Evolutionary conservation across 1,140 invertebrate species (phyloP).

Genomic region (Saccostrea cuccullata): DNA sequence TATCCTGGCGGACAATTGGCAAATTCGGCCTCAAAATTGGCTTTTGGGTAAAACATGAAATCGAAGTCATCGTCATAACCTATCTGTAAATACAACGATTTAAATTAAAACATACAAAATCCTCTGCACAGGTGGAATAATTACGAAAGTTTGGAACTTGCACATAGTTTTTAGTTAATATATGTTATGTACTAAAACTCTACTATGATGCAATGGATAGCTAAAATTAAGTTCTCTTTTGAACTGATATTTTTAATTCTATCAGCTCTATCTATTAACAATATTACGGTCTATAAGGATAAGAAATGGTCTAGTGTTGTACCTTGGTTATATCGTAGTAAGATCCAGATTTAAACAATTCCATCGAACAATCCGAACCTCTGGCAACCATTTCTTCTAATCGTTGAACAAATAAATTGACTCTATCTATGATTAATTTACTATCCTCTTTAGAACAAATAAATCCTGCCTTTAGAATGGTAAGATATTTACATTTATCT

Average conservation of each 20-base stretch:
- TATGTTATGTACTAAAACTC: too few relatives aligned
- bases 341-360: neutral
- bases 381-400: neutral
- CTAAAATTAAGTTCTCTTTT: too few relatives aligned
- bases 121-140: neutral
- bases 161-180: too few relatives aligned
- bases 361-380: neutral
- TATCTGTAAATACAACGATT: neutral
- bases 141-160: neutral
- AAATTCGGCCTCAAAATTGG: constrained; percentile 14
- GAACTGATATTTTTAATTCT: too few relatives aligned
- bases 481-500: neutral
- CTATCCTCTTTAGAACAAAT: neutral
- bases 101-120: neutral
- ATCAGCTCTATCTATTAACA: neutral
- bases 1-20: neutral
- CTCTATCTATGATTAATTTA: neutral
- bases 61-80: constrained; percentile 35
- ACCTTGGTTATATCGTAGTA: constrained; percentile 30
- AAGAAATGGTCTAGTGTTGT: neutral
- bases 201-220: too few relatives aligned
- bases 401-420: neutral
- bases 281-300: too few relatives aligned
- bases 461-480: neutral
- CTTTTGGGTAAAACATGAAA: constrained; percentile 29